Percentiles rank a stretch among this genome's conserved stretches.
These are phyloP conservation scores for Acipenser oxyrinchus DNA, from an alignment of 2,797 vertebrate species.

Conservation along the genomic window DNA sequence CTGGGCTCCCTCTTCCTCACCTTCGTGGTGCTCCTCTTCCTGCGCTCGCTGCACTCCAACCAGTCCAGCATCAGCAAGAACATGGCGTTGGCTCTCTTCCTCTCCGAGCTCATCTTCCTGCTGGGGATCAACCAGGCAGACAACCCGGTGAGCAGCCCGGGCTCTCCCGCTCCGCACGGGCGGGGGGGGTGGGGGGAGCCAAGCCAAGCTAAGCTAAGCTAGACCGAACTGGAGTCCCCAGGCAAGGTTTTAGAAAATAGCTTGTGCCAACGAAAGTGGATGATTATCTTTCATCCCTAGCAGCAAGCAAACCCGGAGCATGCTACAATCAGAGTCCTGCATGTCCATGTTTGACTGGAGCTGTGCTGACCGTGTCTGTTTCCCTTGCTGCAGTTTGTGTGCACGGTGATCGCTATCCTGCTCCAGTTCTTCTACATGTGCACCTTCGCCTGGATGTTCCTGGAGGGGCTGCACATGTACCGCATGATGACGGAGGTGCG, in stretches of 20 bases:
- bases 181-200: too few species aligned
- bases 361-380: not conserved
- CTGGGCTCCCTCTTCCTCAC: conserved; percentile 78
- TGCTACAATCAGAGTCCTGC: too few species aligned
- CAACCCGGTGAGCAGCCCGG: conserved; percentile 60
- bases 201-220: too few species aligned
- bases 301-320: too few species aligned
- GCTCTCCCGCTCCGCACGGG: not conserved
- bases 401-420: conserved; percentile 90
- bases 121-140: conserved; percentile 91
- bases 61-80: conserved; percentile 81
- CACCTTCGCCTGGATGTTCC: conserved; percentile 86
- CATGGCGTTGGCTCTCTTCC: conserved; percentile 67
- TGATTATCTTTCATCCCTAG: too few species aligned
- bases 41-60: conserved; percentile 71
- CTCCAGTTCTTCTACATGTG: conserved; percentile 94
- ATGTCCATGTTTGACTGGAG: too few species aligned
- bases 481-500: conserved; percentile 82
- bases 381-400: conserved; percentile 66
- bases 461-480: conserved; percentile 87
- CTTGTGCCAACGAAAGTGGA: too few species aligned
- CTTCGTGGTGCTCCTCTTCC: conserved; percentile 67
- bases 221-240: too few species aligned
- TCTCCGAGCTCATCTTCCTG: conserved; percentile 82
- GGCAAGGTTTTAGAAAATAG: too few species aligned